These are phyloP conservation scores for Champsocephalus gunnari DNA, from an alignment of 2,797 vertebrate genomes.

Conservation along the genomic window DNA sequence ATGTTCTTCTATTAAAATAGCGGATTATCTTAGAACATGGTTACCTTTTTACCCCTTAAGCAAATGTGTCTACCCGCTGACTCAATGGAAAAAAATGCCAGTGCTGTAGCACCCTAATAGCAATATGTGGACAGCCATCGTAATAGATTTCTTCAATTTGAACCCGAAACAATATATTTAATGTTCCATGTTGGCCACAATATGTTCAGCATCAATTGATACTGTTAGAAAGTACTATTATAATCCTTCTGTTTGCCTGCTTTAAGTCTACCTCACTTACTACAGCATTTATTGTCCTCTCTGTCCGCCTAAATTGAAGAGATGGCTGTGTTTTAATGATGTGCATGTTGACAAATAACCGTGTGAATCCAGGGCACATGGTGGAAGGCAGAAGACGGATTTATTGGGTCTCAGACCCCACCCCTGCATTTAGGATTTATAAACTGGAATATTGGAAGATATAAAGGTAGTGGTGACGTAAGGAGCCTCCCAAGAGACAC, in stretches of 20 bases:
- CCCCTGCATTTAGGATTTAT: slow-evolving; percentile 43
- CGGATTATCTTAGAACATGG: slow-evolving; percentile 33
- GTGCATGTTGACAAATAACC: slow-evolving; percentile 26
- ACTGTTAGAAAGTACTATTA: not conserved
- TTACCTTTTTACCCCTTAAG: slow-evolving; percentile 7
- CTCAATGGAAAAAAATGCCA: slow-evolving; percentile 13
- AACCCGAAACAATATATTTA: not conserved
- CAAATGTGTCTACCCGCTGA: not conserved
- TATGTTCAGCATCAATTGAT: not conserved
- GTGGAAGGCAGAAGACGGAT: slow-evolving; percentile 44
- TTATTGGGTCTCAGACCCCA: not conserved
- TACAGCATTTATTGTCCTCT: slow-evolving; percentile 20
- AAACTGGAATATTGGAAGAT: slow-evolving; percentile 32
- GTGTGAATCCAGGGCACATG: slow-evolving; percentile 27
- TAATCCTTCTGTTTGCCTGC: not conserved
- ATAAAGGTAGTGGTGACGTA: not conserved
- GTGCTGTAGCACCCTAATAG: slow-evolving; percentile 3
- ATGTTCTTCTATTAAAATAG: slow-evolving; percentile 41
- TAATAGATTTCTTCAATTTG: not conserved
- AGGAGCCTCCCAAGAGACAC: slow-evolving; percentile 42
- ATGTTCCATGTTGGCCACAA: not conserved
- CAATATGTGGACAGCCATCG: not conserved
- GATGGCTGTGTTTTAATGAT: slow-evolving; percentile 31
- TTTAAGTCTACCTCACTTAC: not conserved
- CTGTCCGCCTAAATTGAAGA: not conserved